Evolutionary conservation across 2,113 vertebrate genomes (phyloP).

Genomic region (Eptesicus fuscus): DNA sequence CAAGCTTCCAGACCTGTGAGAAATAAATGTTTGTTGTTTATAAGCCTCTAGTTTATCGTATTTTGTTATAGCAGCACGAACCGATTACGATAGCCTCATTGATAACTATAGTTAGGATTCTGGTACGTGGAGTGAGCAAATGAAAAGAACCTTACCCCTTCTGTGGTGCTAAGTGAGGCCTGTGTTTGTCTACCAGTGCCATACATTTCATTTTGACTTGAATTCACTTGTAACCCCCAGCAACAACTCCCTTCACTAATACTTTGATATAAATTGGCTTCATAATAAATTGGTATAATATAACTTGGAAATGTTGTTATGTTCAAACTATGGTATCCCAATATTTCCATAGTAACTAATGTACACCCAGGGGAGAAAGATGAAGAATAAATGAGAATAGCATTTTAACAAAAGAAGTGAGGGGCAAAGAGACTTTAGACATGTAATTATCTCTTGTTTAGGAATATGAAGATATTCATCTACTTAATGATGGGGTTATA

Average conservation of each 20-base stretch:
- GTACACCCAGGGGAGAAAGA: constrained; percentile 41
- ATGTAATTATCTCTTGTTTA: constrained; percentile 69
- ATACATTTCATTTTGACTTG: constrained; percentile 21
- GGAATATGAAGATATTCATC: constrained; percentile 64
- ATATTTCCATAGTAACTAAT: constrained; percentile 76
- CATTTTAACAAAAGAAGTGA: constrained; percentile 68
- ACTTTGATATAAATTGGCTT: constrained; percentile 50
- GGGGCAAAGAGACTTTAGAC: constrained; percentile 55
- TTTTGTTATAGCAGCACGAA: neutral
- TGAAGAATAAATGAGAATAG: constrained; percentile 55
- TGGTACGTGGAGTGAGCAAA: neutral
- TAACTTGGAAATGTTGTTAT: constrained; percentile 48
- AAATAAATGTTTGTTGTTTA: neutral
- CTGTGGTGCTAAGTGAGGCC: neutral
- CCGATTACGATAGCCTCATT: neutral
- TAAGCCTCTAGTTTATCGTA: neutral
- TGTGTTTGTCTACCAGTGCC: neutral
- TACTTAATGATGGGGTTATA: constrained; percentile 61
- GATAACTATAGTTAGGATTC: neutral
- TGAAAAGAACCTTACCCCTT: neutral
- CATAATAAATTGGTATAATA: neutral
- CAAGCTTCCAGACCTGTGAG: neutral
- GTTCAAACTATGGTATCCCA: constrained; percentile 48
- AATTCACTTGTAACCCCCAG: constrained; percentile 46
- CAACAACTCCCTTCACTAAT: constrained; percentile 5